phyloP scores from a whole-genome alignment of 23 tunicate species.

The Aplidium turbinatum region DNA sequence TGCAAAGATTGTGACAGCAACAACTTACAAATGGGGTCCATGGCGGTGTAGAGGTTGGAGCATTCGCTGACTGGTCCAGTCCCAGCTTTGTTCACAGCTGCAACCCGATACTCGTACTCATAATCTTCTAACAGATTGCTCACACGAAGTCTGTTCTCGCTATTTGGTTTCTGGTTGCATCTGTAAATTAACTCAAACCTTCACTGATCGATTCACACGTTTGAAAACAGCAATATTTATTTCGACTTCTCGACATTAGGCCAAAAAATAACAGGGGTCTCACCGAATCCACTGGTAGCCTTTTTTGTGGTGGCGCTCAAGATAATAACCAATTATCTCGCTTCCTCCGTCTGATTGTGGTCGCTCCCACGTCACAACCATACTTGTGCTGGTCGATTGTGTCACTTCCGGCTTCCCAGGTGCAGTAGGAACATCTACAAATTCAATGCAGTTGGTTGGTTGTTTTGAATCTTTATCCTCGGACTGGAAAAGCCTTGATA shows the following conservation, averaged over 20 bases:
- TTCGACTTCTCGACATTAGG: neutral
- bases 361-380: conserved; percentile 84
- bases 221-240: neutral
- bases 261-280: neutral
- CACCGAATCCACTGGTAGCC: conserved; percentile 86
- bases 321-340: conserved; percentile 77
- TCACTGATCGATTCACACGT: too few relatives aligned
- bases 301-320: conserved; percentile 71
- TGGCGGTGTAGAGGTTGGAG: conserved; percentile 38
- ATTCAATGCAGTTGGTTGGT: too few relatives aligned
- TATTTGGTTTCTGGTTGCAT: conserved; percentile 76
- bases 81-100: conserved; percentile 90
- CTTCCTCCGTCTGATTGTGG: conserved; percentile 90
- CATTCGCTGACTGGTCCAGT: conserved; percentile 62
- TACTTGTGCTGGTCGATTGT: conserved; percentile 53
- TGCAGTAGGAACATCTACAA: conserved; percentile 78
- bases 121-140: conserved; percentile 70
- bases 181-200: conserved; percentile 27
- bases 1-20: neutral
- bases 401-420: conserved; percentile 68
- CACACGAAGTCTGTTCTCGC: conserved; percentile 70
- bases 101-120: conserved; percentile 84
- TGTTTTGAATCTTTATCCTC: too few relatives aligned
- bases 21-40: conserved; percentile 70
- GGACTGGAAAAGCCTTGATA: too few relatives aligned